Evolutionary conservation across 2,888 invertebrate genomes (phyloP).

Genomic region (Volucella inflata): DNA sequence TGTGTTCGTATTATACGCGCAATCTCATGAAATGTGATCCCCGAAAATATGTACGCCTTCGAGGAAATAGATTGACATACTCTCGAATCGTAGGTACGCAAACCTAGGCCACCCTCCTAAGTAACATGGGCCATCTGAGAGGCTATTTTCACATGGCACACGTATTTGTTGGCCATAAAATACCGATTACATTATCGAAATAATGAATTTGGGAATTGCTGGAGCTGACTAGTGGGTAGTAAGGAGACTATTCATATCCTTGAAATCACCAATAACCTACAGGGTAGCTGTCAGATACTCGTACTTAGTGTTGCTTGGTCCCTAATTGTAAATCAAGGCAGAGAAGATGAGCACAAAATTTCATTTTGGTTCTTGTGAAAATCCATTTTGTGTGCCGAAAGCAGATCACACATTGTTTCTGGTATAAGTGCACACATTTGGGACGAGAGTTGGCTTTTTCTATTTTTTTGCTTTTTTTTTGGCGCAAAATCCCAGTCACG

Average conservation of each 20-base stretch:
- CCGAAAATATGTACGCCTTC: too few species aligned
- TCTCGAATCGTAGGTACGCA: too few species aligned
- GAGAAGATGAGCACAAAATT: slow-evolving; percentile 17
- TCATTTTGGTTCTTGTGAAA: slow-evolving; percentile 55
- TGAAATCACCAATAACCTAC: slow-evolving; percentile 59
- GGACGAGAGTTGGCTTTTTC: neutral
- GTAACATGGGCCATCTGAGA: slow-evolving; percentile 50
- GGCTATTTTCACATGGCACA: slow-evolving; percentile 64
- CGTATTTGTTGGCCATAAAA: slow-evolving; percentile 74
- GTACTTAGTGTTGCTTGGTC: slow-evolving; percentile 48
- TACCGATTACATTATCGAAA: slow-evolving; percentile 74
- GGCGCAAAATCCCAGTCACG: slow-evolving; percentile 71
- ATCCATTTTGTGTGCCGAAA: slow-evolving; percentile 53
- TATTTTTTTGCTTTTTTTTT: slow-evolving; percentile 9
- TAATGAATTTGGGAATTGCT: slow-evolving; percentile 70
- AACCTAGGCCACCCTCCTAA: slow-evolving; percentile 8
- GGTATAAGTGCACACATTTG: slow-evolving; percentile 39
- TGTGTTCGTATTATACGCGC: slow-evolving; percentile 15
- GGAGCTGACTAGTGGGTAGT: slow-evolving; percentile 37
- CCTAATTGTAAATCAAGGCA: slow-evolving; percentile 70
- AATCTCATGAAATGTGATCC: neutral
- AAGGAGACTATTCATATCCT: slow-evolving; percentile 44
- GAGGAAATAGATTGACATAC: too few species aligned
- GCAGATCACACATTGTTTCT: slow-evolving; percentile 10
- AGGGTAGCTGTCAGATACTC: slow-evolving; percentile 20